Conservation (phyloP, 53 echinoderm and acorn worm genomes). For the Mesocentrotus franciscanus region DNA sequence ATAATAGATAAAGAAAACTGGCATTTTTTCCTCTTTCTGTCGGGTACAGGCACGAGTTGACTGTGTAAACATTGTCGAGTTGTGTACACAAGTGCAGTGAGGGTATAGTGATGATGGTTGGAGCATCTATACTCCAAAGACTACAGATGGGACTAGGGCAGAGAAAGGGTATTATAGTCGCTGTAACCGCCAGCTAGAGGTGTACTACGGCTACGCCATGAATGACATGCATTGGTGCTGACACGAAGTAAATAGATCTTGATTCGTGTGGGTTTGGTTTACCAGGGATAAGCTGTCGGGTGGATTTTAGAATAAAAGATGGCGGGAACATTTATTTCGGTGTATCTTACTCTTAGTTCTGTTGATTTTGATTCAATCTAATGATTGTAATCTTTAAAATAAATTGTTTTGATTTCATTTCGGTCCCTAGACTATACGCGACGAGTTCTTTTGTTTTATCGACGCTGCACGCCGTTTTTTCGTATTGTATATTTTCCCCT, state of each 20-base stretch:
- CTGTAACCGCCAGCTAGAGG: slow-evolving; percentile 30
- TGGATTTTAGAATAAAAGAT: slow-evolving; percentile 12
- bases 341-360: neutral
- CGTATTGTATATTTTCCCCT: neutral
- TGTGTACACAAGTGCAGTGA: slow-evolving; percentile 52
- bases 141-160: slow-evolving; percentile 54
- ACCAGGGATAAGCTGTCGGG: slow-evolving; percentile 1
- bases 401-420: neutral
- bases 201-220: neutral
- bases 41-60: slow-evolving; percentile 49
- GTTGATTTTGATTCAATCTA: neutral
- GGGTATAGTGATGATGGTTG: slow-evolving; percentile 30
- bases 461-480: neutral
- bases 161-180: neutral
- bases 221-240: slow-evolving; percentile 41
- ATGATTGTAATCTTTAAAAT: neutral
- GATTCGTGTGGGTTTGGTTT: slow-evolving; percentile 15
- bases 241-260: slow-evolving; percentile 34
- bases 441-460: neutral
- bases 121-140: slow-evolving; percentile 26
- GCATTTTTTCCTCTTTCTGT: slow-evolving; percentile 60
- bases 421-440: neutral
- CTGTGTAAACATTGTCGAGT: slow-evolving; percentile 59
- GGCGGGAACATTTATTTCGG: slow-evolving; percentile 24
- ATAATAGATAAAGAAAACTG: slow-evolving; percentile 59